Evolutionary conservation across 2,888 invertebrate species (phyloP).

Genomic region (Sinotaia quadrata): DNA sequence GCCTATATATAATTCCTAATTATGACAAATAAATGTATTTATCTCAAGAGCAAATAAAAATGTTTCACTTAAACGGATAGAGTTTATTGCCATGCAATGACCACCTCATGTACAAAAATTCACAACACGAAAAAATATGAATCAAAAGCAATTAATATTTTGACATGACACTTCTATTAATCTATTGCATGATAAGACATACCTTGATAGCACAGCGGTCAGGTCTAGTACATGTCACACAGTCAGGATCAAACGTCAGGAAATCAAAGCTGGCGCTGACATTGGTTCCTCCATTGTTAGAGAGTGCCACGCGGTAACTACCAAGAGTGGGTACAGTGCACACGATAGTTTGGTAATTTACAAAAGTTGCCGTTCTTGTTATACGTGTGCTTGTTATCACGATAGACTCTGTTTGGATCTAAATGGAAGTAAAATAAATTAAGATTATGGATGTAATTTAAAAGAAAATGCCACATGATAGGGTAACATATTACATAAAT

Average conservation of each 20-base stretch:
- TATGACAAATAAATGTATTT: no score
- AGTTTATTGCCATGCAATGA: no score
- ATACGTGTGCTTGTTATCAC: constrained; percentile 20
- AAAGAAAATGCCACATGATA: no score
- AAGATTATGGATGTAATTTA: no score
- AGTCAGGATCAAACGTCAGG: constrained; percentile 35
- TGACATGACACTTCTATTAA: no score
- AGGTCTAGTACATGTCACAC: constrained; percentile 29
- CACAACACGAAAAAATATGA: constrained; percentile 1
- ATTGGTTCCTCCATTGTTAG: constrained; percentile 35
- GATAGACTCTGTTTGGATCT: constrained; percentile 25
- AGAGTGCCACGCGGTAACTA: constrained; percentile 37
- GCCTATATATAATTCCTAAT: no score
- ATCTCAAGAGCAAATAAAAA: no score
- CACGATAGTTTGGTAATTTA: constrained; percentile 40
- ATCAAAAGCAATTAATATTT: background rate
- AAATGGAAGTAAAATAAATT: no score
- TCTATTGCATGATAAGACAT: no score
- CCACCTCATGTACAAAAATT: background rate
- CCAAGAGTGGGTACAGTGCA: constrained; percentile 23
- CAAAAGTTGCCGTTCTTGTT: constrained; percentile 32
- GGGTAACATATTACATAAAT: no score
- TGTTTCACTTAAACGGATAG: no score
- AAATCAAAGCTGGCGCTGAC: constrained; percentile 30
- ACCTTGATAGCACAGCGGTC: constrained; percentile 34